Percentiles rank a stretch among this genome's conserved stretches.
Evolutionary conservation across 2,113 vertebrate species (phyloP).

Genomic region (Sigmodon hispidus): DNA sequence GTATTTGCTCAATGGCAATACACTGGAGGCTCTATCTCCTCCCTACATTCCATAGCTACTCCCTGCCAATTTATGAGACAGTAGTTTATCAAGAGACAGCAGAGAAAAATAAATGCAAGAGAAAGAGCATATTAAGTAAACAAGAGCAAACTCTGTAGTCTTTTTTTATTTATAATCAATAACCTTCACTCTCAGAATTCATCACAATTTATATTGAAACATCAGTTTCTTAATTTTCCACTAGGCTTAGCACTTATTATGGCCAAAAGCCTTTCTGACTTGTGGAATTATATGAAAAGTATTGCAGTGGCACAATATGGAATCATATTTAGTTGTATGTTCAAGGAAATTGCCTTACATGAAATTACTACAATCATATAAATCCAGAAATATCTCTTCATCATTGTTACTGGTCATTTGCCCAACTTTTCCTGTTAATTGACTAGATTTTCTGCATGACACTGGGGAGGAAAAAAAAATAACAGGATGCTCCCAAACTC

Average conservation of each 20-base stretch:
- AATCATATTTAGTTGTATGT: background rate
- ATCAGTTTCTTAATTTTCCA: background rate
- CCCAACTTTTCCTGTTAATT: too few relatives aligned
- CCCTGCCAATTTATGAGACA: background rate
- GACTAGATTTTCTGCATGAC: background rate
- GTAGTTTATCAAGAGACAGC: background rate
- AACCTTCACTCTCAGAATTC: background rate
- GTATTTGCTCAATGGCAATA: background rate
- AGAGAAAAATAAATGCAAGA: background rate
- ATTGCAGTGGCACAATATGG: background rate
- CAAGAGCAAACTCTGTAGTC: background rate
- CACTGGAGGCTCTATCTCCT: accelerated
- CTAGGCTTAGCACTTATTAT: background rate
- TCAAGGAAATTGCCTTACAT: background rate
- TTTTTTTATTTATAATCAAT: background rate
- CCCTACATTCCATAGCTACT: background rate
- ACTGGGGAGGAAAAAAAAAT: background rate
- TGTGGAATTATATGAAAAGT: background rate
- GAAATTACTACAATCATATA: background rate
- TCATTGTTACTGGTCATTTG: background rate
- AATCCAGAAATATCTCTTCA: background rate
- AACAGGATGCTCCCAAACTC: background rate
- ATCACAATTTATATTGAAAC: background rate
- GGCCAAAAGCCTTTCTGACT: background rate
- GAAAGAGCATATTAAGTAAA: background rate